Conservation (phyloP, 37 sponge, comb jelly and placozoan species). For the Mnemiopsis leidyi region DNA sequence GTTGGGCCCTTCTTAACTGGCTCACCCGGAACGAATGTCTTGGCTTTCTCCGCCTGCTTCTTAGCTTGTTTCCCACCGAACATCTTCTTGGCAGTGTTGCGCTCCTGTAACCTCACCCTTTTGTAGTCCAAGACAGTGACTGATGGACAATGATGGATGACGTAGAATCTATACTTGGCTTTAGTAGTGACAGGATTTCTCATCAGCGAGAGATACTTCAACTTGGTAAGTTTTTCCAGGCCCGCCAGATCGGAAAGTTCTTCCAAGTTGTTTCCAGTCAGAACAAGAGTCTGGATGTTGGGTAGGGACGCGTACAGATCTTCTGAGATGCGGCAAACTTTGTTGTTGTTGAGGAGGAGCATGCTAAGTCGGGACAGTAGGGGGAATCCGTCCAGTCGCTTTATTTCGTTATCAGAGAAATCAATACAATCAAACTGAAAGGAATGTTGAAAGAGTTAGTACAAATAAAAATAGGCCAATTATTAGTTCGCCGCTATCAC, state of each 20-base stretch:
- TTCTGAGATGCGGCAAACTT: conserved; percentile 78
- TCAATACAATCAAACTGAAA: conserved; percentile 97
- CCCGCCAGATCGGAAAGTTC: conserved; percentile 71
- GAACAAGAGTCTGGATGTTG: conserved; percentile 75
- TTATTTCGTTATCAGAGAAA: conserved; percentile 95
- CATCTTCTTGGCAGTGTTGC: conserved; percentile 73
- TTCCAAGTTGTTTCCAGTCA: conserved; percentile 84
- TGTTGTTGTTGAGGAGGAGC: conserved; percentile 87
- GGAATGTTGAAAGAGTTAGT: conserved; percentile 36
- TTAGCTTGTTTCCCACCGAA: conserved; percentile 75
- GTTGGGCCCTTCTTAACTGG: conserved; percentile 22
- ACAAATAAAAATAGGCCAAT: no score
- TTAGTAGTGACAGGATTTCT: conserved; percentile 88
- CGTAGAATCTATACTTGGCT: conserved; percentile 78
- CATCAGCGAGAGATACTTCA: conserved; percentile 68
- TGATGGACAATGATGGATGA: conserved; percentile 81
- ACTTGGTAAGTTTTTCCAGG: conserved; percentile 44
- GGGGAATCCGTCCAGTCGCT: conserved; percentile 92
- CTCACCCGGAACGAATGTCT: conserved; percentile 70
- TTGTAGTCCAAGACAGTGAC: conserved; percentile 89
- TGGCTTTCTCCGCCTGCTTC: conserved; percentile 66
- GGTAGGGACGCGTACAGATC: conserved; percentile 78
- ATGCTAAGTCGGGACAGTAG: conserved; percentile 80
- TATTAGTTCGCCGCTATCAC: no score
- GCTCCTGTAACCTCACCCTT: conserved; percentile 81